Percentiles rank a stretch among this genome's conserved stretches.
Conservation (phyloP, 1,140 invertebrate genomes). For the Platyura marginata region DNA sequence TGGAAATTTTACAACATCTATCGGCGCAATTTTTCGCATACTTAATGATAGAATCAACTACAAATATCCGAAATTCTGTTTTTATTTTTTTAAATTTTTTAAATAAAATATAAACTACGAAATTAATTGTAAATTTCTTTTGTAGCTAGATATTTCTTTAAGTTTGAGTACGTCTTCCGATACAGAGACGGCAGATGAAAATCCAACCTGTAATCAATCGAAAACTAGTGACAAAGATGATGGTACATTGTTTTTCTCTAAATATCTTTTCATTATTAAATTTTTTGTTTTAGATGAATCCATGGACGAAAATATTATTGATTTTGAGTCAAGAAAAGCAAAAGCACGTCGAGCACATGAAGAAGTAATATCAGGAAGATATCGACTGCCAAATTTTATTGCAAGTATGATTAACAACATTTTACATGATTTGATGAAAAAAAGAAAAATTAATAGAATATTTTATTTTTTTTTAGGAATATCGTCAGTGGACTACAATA, state of each 20-base stretch:
- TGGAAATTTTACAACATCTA: too few relatives aligned
- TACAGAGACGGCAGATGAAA: not conserved
- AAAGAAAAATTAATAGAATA: too few relatives aligned
- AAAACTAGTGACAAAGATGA: conserved; percentile 1
- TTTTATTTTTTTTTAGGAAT: too few relatives aligned
- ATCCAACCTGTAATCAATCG: not conserved
- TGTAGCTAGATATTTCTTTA: not conserved
- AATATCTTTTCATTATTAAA: not conserved
- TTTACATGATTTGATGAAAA: too few relatives aligned
- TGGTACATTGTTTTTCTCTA: not conserved
- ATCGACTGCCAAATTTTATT: conserved; percentile 19
- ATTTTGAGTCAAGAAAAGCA: conserved; percentile 19
- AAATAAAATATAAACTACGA: too few relatives aligned
- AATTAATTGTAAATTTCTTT: too few relatives aligned
- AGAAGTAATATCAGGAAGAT: conserved; percentile 23
- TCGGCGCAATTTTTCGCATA: too few relatives aligned
- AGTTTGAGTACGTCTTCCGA: not conserved
- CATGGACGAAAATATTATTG: conserved; percentile 11
- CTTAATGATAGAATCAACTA: too few relatives aligned
- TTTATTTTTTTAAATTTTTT: too few relatives aligned
- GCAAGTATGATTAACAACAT: conserved; percentile 10
- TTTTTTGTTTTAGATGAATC: not conserved
- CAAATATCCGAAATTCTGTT: too few relatives aligned
- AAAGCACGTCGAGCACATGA: conserved; percentile 22
- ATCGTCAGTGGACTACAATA: not conserved